phyloP scores from a whole-genome alignment of 2,888 invertebrate genomes.

The Drosophila hamatofila region DNA sequence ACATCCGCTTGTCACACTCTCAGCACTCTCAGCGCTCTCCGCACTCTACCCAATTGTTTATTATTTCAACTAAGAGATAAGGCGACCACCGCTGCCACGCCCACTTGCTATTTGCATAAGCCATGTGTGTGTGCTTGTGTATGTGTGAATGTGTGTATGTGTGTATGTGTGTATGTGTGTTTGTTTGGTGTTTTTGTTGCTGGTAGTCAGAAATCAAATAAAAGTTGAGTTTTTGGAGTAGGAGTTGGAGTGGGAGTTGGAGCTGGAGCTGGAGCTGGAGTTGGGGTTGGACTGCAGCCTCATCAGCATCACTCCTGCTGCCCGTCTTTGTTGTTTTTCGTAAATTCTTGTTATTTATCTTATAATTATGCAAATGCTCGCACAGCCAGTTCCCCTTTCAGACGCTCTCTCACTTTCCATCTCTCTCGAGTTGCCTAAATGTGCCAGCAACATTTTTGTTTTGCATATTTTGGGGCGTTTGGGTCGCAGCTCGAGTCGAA shows the following conservation, averaged over 20 bases:
- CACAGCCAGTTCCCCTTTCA: constrained; percentile 17
- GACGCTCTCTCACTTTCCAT: neutral
- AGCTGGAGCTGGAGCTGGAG: neutral
- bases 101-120: constrained; percentile 65
- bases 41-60: constrained; percentile 39
- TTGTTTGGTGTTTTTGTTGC: constrained; percentile 28
- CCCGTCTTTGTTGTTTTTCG: constrained; percentile 63
- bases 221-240: constrained; percentile 37
- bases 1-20: constrained; percentile 75
- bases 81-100: constrained; percentile 51
- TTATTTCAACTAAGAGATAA: constrained; percentile 57
- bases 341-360: constrained; percentile 76
- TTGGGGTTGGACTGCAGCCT: constrained; percentile 14
- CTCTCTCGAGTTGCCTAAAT: constrained; percentile 4
- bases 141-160: neutral
- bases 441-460: constrained; percentile 26
- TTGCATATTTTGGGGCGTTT: constrained; percentile 49
- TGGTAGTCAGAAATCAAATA: constrained; percentile 65
- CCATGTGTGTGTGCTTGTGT: neutral
- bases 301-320: constrained; percentile 27
- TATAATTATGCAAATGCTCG: constrained; percentile 76
- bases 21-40: constrained; percentile 16
- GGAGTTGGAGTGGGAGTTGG: neutral
- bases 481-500: constrained; percentile 25
- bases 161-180: too few relatives aligned